A percentile compares a stretch with the other conserved stretches of the same genome.
Evolutionary conservation across 2,113 vertebrate genomes (phyloP).

Genomic region (Halichoeres trimaculatus): DNA sequence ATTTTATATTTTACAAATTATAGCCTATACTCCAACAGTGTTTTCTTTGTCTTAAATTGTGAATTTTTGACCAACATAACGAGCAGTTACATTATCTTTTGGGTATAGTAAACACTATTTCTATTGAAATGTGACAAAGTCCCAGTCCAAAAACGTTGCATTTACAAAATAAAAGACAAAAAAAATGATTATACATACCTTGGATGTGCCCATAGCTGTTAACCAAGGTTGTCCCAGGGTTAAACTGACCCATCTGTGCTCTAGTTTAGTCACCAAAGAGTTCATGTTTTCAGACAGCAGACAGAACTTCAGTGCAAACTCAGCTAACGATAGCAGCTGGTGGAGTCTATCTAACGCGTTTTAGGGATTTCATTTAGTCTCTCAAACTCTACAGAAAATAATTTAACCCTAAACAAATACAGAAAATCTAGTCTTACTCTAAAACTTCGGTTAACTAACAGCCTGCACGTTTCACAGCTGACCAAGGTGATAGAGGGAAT

Average conservation of each 20-base stretch:
- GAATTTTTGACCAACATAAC: too few species aligned
- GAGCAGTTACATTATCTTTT: too few species aligned
- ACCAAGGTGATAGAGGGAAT: neutral
- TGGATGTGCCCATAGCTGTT: neutral
- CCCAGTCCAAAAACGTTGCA: too few species aligned
- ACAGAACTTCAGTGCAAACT: neutral
- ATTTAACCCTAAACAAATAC: too few species aligned
- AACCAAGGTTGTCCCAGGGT: constrained; percentile 32
- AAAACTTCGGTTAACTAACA: neutral
- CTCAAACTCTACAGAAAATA: neutral
- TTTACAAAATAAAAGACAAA: neutral
- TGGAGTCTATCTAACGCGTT: neutral
- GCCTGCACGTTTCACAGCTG: neutral
- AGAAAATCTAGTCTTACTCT: too few species aligned
- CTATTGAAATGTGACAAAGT: neutral
- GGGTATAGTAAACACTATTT: too few species aligned
- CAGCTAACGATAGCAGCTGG: neutral
- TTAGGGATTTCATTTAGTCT: neutral
- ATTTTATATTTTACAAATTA: too few species aligned
- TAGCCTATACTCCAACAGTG: too few species aligned
- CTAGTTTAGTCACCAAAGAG: constrained; percentile 29
- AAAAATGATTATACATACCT: constrained; percentile 29
- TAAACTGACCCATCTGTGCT: constrained; percentile 33
- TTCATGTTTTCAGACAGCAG: constrained; percentile 47
- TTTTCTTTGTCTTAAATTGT: too few species aligned